Evolutionary conservation across 2,888 invertebrate species (phyloP).

Genomic region (Poecilobothrus nobilitatus): DNA sequence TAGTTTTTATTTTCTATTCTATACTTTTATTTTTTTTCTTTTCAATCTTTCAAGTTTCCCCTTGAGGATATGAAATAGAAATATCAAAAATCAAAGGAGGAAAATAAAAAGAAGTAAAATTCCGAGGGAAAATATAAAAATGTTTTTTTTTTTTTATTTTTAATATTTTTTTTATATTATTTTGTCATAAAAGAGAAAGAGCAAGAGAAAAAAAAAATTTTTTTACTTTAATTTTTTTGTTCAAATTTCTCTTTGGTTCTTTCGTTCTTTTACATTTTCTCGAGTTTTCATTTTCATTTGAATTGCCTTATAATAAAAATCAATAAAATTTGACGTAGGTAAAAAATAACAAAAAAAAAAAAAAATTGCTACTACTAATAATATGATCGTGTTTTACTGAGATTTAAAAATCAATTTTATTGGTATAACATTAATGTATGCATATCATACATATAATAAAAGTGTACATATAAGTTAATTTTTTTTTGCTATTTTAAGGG

Average conservation of each 20-base stretch:
- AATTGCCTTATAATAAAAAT: neutral
- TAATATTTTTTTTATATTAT: too few species aligned
- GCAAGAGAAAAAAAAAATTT: neutral
- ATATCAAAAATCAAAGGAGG: neutral
- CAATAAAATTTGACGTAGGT: neutral
- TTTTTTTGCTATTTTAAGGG: too few species aligned
- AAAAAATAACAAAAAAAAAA: neutral
- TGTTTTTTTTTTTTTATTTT: neutral
- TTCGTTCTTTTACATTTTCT: too few species aligned
- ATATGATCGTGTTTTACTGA: too few species aligned
- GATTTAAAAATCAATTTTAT: too few species aligned
- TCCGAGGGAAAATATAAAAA: neutral
- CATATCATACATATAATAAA: too few species aligned
- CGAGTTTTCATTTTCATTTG: too few species aligned
- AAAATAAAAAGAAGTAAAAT: neutral
- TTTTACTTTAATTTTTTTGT: neutral
- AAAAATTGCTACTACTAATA: too few species aligned
- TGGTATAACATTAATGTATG: too few species aligned
- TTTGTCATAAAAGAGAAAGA: neutral
- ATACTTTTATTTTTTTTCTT: neutral
- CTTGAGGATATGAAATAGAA: neutral
- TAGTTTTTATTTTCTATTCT: neutral
- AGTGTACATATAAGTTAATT: too few species aligned
- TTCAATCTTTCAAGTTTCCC: neutral
- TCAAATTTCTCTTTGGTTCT: too few species aligned